Evolutionary conservation across 2,888 invertebrate genomes (phyloP), one percentile per base, ranked within the genome.

Genomic region (Spicauda simplicius): DNA sequence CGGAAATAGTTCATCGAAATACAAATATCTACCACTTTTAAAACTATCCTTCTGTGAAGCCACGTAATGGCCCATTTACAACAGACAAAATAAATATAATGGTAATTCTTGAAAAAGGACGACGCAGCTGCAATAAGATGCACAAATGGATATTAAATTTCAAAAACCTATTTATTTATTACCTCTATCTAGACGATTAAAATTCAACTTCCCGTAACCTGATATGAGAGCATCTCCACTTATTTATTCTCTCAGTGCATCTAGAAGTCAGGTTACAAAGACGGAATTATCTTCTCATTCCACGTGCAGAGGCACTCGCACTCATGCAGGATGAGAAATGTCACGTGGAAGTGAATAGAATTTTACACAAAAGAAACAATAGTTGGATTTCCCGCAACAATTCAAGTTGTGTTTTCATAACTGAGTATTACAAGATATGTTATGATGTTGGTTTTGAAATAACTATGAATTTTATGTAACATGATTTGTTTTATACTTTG

Each of bases 231-330:
- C 12, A 11, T 37, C 37, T 8, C 0, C 50, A 16, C 18, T 11
- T n/a, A 50, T 50, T 59, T 48, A 57, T 57, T 57, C 57, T 57
- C 41, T 16, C 30, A 25, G 25, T 48, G 59, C 48, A 50, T 25
- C 16, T 50, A 16, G 18, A 50, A 48, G 41, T 25, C 25, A 59
- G 41, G 48, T 59, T 59, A 50, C 16, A 20, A 58, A 25, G 48
- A 59, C 25, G 20, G 48, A 59, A 59, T 59, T 59, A 59, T 50
- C 59, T 50, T 59, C 20, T 59, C 45, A 50, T 50, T 50, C 18
- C 59, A 50, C 59, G 48, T 59, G 30, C 48, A 59, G 14, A 20
- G 3, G 45, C 59, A 50, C 48, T 48, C 7, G 58, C 58, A 58
- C 58, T 59, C 59, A 48, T 50, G n/a, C 25, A 16, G 20, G 16